A percentile compares a stretch with the other conserved stretches of the same genome.
Conservation (phyloP, 2,888 invertebrate species). For the Scaptomyza tumidula region DNA sequence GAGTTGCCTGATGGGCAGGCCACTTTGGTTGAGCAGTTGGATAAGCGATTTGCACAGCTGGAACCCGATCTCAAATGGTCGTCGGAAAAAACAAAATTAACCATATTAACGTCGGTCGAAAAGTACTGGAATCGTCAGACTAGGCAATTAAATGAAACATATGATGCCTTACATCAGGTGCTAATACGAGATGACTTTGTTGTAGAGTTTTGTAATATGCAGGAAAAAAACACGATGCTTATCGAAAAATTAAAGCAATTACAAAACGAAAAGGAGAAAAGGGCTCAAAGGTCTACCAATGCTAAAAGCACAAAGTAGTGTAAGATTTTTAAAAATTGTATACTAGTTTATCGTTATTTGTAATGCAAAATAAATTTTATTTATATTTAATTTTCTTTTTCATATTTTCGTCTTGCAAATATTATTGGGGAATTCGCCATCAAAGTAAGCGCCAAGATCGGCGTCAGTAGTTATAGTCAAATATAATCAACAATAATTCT, state of each 20-base stretch:
- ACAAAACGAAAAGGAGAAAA: neutral
- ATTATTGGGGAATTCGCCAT: neutral
- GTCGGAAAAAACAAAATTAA: neutral
- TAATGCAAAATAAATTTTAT: neutral
- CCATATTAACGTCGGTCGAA: neutral
- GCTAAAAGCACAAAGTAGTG: neutral
- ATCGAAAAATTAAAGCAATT: neutral
- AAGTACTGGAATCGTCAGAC: conserved; percentile 1
- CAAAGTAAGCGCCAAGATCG: neutral
- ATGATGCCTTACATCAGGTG: neutral
- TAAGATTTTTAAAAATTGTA: neutral
- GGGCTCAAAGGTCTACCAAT: too few relatives aligned
- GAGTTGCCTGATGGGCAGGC: neutral
- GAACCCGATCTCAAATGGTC: conserved; percentile 4
- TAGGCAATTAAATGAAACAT: neutral
- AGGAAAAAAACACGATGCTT: neutral
- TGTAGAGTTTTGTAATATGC: neutral
- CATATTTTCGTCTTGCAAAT: neutral
- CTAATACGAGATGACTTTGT: neutral
- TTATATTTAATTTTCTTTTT: neutral
- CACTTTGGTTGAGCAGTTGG: neutral
- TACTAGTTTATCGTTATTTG: neutral
- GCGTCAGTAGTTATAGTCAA: neutral
- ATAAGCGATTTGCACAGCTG: conserved; percentile 1
- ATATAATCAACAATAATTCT: too few relatives aligned